These are phyloP conservation scores for Paramisgurnus dabryanus DNA, from an alignment of 2,113 vertebrate species.

Conservation along the genomic window DNA sequence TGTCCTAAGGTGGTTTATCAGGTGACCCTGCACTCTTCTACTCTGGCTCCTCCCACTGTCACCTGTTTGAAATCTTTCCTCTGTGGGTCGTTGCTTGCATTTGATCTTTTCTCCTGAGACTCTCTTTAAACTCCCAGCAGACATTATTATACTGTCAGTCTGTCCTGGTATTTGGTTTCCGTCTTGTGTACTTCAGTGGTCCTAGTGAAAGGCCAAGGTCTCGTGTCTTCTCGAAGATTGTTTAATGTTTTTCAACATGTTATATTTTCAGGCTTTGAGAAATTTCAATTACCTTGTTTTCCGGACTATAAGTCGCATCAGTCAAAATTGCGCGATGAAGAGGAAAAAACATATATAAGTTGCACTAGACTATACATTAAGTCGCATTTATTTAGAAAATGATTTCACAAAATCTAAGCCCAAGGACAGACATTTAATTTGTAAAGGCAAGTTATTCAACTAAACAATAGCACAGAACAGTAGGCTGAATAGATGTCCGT, in stretches of 20 bases:
- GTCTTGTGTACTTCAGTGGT: constrained; percentile 56
- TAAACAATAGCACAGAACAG: too few relatives aligned
- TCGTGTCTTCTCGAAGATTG: not conserved
- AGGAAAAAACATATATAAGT: too few relatives aligned
- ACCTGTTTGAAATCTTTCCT: constrained; percentile 68
- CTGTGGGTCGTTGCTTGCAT: constrained; percentile 81
- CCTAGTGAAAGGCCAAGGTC: constrained; percentile 13
- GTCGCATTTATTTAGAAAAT: too few relatives aligned
- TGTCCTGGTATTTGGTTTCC: constrained; percentile 71
- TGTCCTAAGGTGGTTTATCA: constrained; percentile 52
- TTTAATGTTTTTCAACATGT: not conserved
- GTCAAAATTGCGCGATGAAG: too few relatives aligned
- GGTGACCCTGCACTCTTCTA: constrained; percentile 24
- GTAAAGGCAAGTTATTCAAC: too few relatives aligned
- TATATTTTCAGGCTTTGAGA: not conserved
- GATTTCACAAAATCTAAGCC: too few relatives aligned
- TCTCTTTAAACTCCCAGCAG: constrained; percentile 66
- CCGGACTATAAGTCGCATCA: too few relatives aligned
- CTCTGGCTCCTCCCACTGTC: constrained; percentile 25
- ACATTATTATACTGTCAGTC: constrained; percentile 67
- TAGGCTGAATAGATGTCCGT: too few relatives aligned
- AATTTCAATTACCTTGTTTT: not conserved
- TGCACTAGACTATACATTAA: too few relatives aligned
- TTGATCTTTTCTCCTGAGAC: constrained; percentile 68
- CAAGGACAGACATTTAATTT: too few relatives aligned